Percentiles rank a stretch among this genome's conserved stretches.
Conservation (phyloP, 2,888 invertebrate genomes). For the Aleiodes leptofemur region DNA sequence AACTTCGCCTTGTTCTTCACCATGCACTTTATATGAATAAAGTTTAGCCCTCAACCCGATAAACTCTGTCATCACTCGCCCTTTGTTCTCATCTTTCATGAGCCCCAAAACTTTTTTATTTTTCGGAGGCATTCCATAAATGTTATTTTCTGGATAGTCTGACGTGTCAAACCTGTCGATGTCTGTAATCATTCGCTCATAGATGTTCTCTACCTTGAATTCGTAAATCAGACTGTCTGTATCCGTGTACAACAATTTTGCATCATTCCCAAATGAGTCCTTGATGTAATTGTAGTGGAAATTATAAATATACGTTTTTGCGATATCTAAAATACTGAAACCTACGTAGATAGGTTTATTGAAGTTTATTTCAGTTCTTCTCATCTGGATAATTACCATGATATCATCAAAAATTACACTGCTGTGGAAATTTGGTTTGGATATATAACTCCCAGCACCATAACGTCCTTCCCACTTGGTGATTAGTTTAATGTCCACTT, state of each 20-base stretch:
- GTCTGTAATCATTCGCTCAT: constrained; percentile 49
- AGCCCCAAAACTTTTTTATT: too few relatives aligned
- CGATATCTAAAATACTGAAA: constrained; percentile 50
- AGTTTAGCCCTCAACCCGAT: too few relatives aligned
- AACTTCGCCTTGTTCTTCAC: too few relatives aligned
- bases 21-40: too few relatives aligned
- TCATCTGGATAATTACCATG: constrained; percentile 66
- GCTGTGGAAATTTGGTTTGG: constrained; percentile 64
- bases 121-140: too few relatives aligned
- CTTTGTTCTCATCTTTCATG: too few relatives aligned
- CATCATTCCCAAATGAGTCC: constrained; percentile 36
- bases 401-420: constrained; percentile 62
- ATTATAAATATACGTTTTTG: constrained; percentile 51
- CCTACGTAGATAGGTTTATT: constrained; percentile 54
- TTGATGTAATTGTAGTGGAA: constrained; percentile 52
- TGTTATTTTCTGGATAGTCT: too few relatives aligned
- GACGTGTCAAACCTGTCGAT: constrained; percentile 65
- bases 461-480: too few relatives aligned
- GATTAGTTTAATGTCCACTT: too few relatives aligned
- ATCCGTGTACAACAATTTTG: constrained; percentile 45
- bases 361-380: constrained; percentile 26
- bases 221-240: constrained; percentile 46
- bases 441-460: too few relatives aligned
- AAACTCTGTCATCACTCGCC: too few relatives aligned
- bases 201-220: constrained; percentile 21